Base-by-base conservation (phyloP, 2,113 vertebrate species). In the Limanda limanda region DNA sequence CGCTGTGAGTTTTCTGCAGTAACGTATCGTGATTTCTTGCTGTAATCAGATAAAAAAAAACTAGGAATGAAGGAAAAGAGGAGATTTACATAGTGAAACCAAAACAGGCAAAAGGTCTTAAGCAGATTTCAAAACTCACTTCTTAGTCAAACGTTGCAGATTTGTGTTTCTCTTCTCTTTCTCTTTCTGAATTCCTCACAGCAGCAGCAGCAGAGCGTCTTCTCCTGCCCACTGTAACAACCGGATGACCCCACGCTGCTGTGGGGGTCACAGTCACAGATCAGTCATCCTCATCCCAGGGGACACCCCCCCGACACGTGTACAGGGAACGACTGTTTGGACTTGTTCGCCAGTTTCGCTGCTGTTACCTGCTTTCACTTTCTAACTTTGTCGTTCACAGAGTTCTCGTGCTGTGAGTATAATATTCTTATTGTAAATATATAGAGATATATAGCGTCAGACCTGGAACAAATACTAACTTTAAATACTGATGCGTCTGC, bases 351-450 rank as follows among this genome's bases (percentile, higher is more conserved):
- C 48, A 68, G n/a, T 56, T 62, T 45, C 54, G 31, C 68, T 74
- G 76, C 76, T 61, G 54, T 70, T 45, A 51, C 62, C 56, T 61
- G 73, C 56, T 75, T 70, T 75, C 45, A 51, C 57, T 81, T 70
- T 55, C 62, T 69, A 18, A 57, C n/a, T 15, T 35, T 58, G 68
- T 60, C 12, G 27, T 69, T 59, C 37, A 48, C 60, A 81, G 73
- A 81, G 81, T 68, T 72, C 71, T 68, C 0, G 0, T 56, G 62
- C 40, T 62, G 40, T 80, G 73, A 81, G 59, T 71, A 79, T 80
- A 71, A 78, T 80, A 52, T 73, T 42, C 5, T 62, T 24, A 65
- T 27, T 90, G 81, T 88, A 88, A 90, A 90, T 85, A 83, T 62
- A 73, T 31, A 76, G n/a, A 78, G 60, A 45, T 82, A 81, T 63